These are phyloP conservation scores for Perca schrenkii DNA, from an alignment of 2,113 vertebrate genomes.

Conservation along the genomic window DNA sequence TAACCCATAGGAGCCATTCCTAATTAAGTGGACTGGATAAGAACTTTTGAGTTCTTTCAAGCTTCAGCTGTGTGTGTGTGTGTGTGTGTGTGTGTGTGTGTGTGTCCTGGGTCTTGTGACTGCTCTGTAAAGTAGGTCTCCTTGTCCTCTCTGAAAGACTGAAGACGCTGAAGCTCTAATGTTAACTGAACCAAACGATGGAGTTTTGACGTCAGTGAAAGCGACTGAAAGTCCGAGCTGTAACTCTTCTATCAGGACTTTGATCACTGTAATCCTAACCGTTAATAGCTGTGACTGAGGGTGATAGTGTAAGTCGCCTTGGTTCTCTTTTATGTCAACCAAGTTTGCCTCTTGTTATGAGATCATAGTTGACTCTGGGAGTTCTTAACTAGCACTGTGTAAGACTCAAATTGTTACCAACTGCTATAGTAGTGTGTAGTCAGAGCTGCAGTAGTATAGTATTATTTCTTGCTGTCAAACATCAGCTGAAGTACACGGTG, in stretches of 20 bases:
- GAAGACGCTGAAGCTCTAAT: constrained; percentile 9
- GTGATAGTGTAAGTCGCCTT: not conserved
- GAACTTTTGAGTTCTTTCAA: not conserved
- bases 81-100: not conserved
- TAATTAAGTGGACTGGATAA: constrained; percentile 5
- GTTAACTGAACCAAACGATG: not conserved
- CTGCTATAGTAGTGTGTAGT: not conserved
- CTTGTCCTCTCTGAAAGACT: constrained; percentile 57
- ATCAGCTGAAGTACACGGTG: not conserved
- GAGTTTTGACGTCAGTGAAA: not conserved
- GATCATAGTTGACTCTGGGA: not conserved
- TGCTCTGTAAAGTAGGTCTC: constrained; percentile 69
- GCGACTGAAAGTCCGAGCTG: not conserved
- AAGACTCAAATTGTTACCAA: not conserved
- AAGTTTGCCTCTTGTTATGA: not conserved
- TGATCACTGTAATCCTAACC: not conserved
- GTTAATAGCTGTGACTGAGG: not conserved
- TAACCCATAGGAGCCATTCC: constrained; percentile 8
- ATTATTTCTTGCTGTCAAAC: not conserved
- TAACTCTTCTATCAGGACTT: not conserved
- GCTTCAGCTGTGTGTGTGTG: not conserved
- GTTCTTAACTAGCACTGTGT: not conserved
- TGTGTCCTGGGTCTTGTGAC: constrained; percentile 65
- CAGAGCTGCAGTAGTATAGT: no score
- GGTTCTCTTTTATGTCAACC: not conserved